Percentiles rank a stretch among this genome's conserved stretches.
phyloP scores from a whole-genome alignment of 2,888 invertebrate genomes.

The Lasioglossum pauxillum region DNA sequence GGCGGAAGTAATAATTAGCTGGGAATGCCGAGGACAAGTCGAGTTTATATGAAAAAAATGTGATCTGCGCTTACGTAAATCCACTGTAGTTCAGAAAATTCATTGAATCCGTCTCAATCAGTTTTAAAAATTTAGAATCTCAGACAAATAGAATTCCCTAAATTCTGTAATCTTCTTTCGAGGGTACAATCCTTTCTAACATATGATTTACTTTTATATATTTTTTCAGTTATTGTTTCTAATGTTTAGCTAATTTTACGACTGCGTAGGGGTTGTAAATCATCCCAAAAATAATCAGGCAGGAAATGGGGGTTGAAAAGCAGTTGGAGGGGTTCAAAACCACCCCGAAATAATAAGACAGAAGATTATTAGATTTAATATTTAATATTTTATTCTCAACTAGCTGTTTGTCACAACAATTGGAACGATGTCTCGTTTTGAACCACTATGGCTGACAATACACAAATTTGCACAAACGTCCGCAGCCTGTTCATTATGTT shows the following conservation, averaged over 20 bases:
- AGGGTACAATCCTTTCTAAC: background rate
- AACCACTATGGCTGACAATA: background rate
- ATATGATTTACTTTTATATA: too few species aligned
- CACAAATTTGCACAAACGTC: background rate
- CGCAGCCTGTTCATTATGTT: background rate
- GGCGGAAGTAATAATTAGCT: slow-evolving; percentile 13
- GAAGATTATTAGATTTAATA: too few species aligned
- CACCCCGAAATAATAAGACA: too few species aligned
- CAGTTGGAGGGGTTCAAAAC: too few species aligned
- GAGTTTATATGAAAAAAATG: background rate
- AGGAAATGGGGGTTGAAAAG: too few species aligned
- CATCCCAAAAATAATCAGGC: too few species aligned
- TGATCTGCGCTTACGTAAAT: background rate
- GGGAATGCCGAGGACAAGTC: background rate
- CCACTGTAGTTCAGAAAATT: background rate
- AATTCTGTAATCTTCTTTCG: background rate
- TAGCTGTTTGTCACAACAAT: background rate
- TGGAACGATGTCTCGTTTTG: background rate
- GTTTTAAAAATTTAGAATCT: background rate
- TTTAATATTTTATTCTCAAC: background rate
- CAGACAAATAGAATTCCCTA: background rate
- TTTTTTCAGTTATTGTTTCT: background rate
- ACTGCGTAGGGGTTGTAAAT: background rate
- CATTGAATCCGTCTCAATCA: too few species aligned
- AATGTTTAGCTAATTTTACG: background rate